phyloP scores from a whole-genome alignment of 2,888 invertebrate species.

The Megalurothrips usitatus region DNA sequence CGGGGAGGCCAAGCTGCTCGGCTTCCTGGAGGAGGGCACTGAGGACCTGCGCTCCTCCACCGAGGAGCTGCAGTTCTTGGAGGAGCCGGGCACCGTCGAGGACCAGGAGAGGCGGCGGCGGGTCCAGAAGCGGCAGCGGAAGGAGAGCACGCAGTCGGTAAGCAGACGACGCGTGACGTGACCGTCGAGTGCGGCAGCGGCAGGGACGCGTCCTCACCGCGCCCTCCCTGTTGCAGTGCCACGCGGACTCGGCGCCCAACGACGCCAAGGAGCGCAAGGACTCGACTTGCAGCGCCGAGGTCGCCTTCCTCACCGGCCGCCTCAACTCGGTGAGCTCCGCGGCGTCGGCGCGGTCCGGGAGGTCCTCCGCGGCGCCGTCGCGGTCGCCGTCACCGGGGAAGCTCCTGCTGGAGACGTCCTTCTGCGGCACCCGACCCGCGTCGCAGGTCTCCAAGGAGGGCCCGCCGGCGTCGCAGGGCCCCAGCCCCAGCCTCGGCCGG shows the following conservation, averaged over 20 bases:
- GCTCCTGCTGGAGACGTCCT: conserved; percentile 84
- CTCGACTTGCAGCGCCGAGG: conserved; percentile 53
- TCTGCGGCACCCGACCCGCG: conserved; percentile 78
- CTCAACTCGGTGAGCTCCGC: conserved; percentile 68
- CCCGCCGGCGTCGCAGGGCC: conserved; percentile 50
- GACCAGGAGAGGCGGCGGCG: conserved; percentile 8
- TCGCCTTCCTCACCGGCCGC: conserved; percentile 71
- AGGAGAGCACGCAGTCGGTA: conserved; percentile 44
- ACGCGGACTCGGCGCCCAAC: background rate
- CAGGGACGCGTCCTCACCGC: conserved; percentile 30
- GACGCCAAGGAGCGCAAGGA: conserved; percentile 40
- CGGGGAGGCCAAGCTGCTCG: conserved; percentile 44
- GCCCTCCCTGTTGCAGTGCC: background rate
- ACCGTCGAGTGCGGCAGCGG: conserved; percentile 34
- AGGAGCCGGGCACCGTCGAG: conserved; percentile 53
- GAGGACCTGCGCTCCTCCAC: conserved; percentile 80
- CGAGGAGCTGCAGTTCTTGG: conserved; percentile 74
- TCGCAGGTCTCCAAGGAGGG: conserved; percentile 53
- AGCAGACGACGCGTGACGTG: conserved; percentile 29
- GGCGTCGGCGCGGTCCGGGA: conserved; percentile 37
- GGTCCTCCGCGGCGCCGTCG: conserved; percentile 40
- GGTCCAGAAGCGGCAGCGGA: background rate
- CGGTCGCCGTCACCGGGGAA: conserved; percentile 76
- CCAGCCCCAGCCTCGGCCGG: conserved; percentile 45
- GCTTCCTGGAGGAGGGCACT: conserved; percentile 63